Percentiles rank a stretch among this genome's conserved stretches.
Conservation (phyloP, 2,113 vertebrate genomes). For the Ranitomeya imitator region DNA sequence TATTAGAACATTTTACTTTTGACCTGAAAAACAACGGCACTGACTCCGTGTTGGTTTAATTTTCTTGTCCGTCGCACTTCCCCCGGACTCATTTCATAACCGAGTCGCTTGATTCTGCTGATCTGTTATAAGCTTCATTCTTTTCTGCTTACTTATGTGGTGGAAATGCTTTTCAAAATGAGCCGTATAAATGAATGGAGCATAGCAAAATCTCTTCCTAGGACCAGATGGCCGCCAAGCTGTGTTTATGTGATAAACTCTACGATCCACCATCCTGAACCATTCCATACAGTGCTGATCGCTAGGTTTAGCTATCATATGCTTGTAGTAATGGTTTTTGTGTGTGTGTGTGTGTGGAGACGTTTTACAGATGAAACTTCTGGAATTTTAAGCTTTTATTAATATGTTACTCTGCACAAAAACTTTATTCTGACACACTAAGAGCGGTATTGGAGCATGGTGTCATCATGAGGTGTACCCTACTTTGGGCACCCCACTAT, state of each 20-base stretch:
- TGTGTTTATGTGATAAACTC: not conserved
- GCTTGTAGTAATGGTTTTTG: not conserved
- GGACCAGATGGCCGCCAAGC: not conserved
- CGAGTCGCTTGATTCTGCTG: not conserved
- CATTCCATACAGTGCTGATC: not conserved
- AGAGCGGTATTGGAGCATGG: too few relatives aligned
- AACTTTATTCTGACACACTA: too few relatives aligned
- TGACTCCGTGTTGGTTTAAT: constrained; percentile 37
- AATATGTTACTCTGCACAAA: too few relatives aligned
- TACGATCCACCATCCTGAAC: not conserved
- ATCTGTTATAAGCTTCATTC: constrained; percentile 29
- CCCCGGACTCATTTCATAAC: constrained; percentile 24
- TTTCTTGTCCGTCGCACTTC: constrained; percentile 37
- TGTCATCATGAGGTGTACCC: too few relatives aligned
- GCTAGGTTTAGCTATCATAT: not conserved
- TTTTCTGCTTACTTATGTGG: constrained; percentile 1
- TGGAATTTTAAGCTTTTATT: not conserved
- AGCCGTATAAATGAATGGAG: constrained; percentile 13
- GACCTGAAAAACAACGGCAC: constrained; percentile 27
- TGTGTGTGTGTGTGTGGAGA: not conserved
- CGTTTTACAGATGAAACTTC: not conserved
- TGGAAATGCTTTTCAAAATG: constrained; percentile 17
- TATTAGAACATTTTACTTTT: constrained; percentile 46
- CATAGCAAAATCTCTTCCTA: constrained; percentile 29
- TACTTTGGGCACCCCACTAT: not conserved